phyloP scores from a whole-genome alignment of 92 coral and sea anemone species.

The Zoanthus sansibaricus region DNA sequence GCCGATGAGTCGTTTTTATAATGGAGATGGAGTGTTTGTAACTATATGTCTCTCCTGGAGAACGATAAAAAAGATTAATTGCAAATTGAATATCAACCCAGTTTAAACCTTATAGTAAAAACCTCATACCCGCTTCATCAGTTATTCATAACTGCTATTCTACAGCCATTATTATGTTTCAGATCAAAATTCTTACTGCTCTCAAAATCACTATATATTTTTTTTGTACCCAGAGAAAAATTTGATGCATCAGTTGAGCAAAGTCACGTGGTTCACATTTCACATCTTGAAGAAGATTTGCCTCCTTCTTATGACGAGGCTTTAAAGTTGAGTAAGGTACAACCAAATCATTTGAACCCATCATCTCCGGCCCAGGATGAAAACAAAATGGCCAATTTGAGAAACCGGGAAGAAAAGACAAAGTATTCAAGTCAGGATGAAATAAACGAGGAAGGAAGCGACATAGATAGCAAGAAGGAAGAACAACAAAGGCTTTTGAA shows the following conservation, averaged over 20 bases:
- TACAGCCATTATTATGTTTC: no score
- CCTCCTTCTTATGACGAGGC: conserved; percentile 42
- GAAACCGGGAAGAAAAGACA: not conserved
- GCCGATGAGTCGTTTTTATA: no score
- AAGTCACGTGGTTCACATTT: not conserved
- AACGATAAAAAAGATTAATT: no score
- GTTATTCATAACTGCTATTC: no score
- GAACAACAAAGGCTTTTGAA: conserved; percentile 6
- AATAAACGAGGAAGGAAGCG: conserved; percentile 1
- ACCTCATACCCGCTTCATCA: no score
- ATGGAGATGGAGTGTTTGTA: no score
- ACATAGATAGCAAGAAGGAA: not conserved
- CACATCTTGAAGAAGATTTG: not conserved
- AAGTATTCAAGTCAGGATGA: not conserved
- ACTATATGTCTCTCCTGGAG: no score
- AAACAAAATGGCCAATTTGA: not conserved
- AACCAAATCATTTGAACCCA: not conserved
- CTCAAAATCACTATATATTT: not conserved
- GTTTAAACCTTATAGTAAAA: no score
- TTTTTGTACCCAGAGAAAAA: not conserved
- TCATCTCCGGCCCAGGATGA: not conserved
- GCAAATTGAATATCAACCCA: no score
- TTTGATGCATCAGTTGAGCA: not conserved
- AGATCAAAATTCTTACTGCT: not conserved
- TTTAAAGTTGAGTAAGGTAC: not conserved